Base-by-base conservation (phyloP, 2,888 invertebrate species). In the Cephus spinipes region DNA sequence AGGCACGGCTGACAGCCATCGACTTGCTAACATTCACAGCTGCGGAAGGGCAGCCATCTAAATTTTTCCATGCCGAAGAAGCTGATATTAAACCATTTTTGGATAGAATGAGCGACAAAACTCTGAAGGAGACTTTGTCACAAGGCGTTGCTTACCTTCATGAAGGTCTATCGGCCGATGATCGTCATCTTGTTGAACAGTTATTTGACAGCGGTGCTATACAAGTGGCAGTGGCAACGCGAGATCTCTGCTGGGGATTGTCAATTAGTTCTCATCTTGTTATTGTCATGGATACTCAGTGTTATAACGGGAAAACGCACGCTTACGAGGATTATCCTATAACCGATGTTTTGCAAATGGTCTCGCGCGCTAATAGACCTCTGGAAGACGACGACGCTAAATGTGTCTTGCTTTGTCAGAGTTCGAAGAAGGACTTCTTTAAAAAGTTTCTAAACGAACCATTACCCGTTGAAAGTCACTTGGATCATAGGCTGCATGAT, bases 101-200 rank as follows among this genome's bases (percentile, higher is more conserved):
- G 76, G 96, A 97, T 84, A 94, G 97, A 81, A 95, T 99, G 92
- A 93, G 95, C 2, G 99, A 99, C 89, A 97, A 97, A 94, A 97
- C 97, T 80, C 91, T 99, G 76, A 96, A 96, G 82, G 99, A 99
- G 90, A 98, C 98, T 0, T 92, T 99, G 0, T 95, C 96, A 0
- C 97, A 98, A 88, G 99, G 99, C 36, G 99, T 99, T 30, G 99
- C 98, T 0, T 99, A 98, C 92, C 94, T 99, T 75, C 99, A 99
- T 92, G 99, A 98, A 93, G 99, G 99, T 12, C 93, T 99, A 12
- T 95, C 95, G 3, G 92, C 95, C 0, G 94, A 95, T 73, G 99
- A 99, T 93, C 94, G 97, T 75, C 95, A 96, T 35, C 93, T 98
- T 75, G 98, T 99, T 12, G 98, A 99, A 88, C 97, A 98, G 90